Evolutionary conservation across 2,888 invertebrate species (phyloP).

Genomic region (Lacanobia wlatinum): DNA sequence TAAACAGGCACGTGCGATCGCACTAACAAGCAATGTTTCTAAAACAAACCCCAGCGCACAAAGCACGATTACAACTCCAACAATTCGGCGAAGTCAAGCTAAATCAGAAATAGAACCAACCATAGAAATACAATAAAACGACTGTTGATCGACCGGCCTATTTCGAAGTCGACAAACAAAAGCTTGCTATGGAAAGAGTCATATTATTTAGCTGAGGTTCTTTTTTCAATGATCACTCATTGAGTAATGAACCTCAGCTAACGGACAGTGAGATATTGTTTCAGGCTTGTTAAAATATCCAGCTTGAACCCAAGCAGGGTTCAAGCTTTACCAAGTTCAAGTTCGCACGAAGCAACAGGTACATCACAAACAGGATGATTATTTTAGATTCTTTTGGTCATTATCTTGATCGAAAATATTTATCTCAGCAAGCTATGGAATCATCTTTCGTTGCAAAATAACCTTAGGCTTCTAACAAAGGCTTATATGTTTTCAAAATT

Average conservation of each 20-base stretch:
- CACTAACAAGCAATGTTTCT: constrained; percentile 83
- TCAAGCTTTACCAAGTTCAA: constrained; percentile 4
- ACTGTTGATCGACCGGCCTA: constrained; percentile 43
- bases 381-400: no score
- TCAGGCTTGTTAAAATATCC: neutral
- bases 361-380: neutral
- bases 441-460: constrained; percentile 5
- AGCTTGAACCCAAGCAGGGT: neutral
- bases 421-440: no score
- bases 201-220: neutral
- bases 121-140: constrained; percentile 36
- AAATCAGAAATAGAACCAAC: constrained; percentile 70
- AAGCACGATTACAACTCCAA: constrained; percentile 75
- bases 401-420: no score
- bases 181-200: constrained; percentile 10
- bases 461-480: constrained; percentile 16
- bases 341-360: constrained; percentile 2
- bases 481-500: constrained; percentile 16
- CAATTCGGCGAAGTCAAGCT: constrained; percentile 73
- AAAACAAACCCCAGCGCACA: constrained; percentile 83
- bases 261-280: neutral
- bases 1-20: constrained; percentile 87
- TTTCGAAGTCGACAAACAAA: constrained; percentile 4
- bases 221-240: neutral
- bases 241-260: no score